A percentile compares a stretch with the other conserved stretches of the same genome.
phyloP scores from a whole-genome alignment of 30 jellyfish, hydroid and myxozoan genomes.

The Hydra vulgaris region DNA sequence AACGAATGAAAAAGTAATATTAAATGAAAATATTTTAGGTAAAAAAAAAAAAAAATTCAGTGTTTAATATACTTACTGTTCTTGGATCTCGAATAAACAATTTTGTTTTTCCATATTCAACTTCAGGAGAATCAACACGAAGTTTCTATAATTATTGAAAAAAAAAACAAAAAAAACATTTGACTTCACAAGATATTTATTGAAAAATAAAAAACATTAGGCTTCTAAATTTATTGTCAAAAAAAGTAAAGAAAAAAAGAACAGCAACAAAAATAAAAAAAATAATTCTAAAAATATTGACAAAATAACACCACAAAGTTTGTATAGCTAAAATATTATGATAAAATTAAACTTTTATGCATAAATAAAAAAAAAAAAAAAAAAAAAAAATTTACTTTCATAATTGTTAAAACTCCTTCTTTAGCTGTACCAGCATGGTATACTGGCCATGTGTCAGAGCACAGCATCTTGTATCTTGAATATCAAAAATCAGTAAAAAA shows the following conservation, averaged over 20 bases:
- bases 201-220: neutral
- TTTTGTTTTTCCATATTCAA: conserved; percentile 81
- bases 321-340: too few species aligned
- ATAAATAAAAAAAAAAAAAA: too few species aligned
- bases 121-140: conserved; percentile 55
- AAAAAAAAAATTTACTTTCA: conserved; percentile 39
- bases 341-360: too few species aligned
- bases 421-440: conserved; percentile 42
- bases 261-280: too few species aligned
- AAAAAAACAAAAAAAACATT: neutral
- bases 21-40: neutral
- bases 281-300: too few species aligned
- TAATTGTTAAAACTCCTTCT: conserved; percentile 65
- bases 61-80: conserved; percentile 48
- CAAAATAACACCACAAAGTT: too few species aligned
- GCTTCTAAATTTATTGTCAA: neutral
- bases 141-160: conserved; percentile 39
- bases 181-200: neutral
- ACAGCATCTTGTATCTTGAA: conserved; percentile 74
- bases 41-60: neutral
- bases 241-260: too few species aligned
- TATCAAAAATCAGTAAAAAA: neutral
- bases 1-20: neutral
- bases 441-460: conserved; percentile 75
- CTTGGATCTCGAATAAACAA: conserved; percentile 87